Evolutionary conservation across 2,113 vertebrate genomes (phyloP).

Genomic region (Leptocoma aspasia): DNA sequence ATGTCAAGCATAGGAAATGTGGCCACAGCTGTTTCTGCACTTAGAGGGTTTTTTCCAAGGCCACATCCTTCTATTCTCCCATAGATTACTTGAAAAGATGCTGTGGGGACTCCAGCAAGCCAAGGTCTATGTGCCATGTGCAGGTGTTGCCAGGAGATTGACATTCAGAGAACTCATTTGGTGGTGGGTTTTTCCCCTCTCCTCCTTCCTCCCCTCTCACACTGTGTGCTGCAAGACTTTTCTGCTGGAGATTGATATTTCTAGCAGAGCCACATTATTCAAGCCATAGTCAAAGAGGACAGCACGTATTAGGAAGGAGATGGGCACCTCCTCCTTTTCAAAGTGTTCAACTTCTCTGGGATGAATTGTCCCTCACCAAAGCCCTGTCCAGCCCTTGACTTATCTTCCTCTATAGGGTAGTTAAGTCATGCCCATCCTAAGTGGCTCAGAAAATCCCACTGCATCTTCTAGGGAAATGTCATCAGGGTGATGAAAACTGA

Average conservation of each 20-base stretch:
- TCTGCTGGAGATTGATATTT: constrained; percentile 27
- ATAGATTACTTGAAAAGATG: constrained; percentile 34
- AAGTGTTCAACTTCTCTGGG: not conserved
- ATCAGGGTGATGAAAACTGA: not conserved
- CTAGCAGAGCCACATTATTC: not conserved
- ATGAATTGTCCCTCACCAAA: not conserved
- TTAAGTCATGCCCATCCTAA: not conserved
- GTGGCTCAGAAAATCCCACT: not conserved
- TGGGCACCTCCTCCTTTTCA: not conserved
- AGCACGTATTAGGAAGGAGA: not conserved
- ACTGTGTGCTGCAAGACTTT: not conserved
- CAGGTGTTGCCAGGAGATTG: not conserved
- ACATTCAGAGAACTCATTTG: constrained; percentile 13
- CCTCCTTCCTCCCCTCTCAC: not conserved
- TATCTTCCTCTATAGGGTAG: fast-evolving
- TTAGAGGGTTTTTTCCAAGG: constrained; percentile 62
- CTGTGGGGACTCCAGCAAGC: constrained; percentile 35
- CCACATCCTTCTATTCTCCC: constrained; percentile 38
- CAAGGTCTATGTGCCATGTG: not conserved
- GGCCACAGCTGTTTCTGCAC: constrained; percentile 74
- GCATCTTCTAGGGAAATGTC: not conserved
- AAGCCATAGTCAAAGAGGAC: not conserved
- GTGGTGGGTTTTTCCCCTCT: not conserved
- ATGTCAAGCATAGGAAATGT: constrained; percentile 51
- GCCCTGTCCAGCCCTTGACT: not conserved